These are phyloP conservation scores for Rhineura floridana DNA, from an alignment of 2,113 vertebrate genomes.

Conservation along the genomic window DNA sequence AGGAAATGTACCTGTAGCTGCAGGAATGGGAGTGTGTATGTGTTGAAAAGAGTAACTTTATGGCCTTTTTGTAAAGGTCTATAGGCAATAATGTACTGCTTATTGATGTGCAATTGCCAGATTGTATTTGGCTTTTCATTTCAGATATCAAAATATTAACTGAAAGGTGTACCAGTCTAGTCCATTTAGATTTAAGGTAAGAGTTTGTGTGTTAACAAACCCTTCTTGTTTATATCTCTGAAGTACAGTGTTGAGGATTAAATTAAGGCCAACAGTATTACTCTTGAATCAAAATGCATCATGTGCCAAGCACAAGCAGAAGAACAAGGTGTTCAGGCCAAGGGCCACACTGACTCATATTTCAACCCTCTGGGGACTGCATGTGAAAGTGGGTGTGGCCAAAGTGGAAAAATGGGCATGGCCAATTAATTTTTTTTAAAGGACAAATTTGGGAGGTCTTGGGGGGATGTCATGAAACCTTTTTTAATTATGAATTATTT, in stretches of 20 bases:
- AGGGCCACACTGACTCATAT: no score
- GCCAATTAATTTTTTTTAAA: no score
- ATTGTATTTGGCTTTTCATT: constrained; percentile 37
- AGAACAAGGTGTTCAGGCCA: no score
- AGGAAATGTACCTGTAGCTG: no score
- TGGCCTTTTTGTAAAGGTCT: background rate
- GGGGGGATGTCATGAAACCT: no score
- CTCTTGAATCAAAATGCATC: background rate
- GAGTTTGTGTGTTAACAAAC: background rate
- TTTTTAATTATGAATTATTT: no score
- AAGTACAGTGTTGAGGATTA: background rate
- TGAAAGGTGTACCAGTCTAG: constrained; percentile 82
- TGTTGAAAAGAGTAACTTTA: background rate
- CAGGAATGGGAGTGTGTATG: background rate
- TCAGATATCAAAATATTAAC: constrained; percentile 87
- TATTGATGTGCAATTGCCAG: no score
- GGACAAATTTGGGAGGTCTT: no score
- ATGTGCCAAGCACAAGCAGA: no score
- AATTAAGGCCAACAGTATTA: background rate
- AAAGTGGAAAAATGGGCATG: no score
- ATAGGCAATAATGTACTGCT: background rate
- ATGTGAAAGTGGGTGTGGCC: no score
- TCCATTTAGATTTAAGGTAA: constrained; percentile 91
- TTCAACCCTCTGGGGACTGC: no score
- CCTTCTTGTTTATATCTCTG: background rate